Conservation (phyloP, 2,113 vertebrate genomes). For the Pachypanchax playfairii region DNA sequence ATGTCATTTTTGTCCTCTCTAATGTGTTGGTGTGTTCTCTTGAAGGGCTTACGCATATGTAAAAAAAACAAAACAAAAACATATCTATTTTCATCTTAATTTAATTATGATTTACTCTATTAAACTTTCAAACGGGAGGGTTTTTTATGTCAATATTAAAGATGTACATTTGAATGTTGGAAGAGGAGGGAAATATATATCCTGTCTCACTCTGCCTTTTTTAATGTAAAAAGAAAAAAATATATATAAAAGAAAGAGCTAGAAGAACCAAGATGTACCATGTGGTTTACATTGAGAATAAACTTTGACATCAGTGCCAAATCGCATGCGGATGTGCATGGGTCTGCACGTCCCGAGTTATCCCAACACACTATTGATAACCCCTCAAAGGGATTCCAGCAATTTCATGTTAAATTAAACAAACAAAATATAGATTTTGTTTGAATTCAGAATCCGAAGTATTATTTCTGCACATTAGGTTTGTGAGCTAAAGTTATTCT, state of each 20-base stretch:
- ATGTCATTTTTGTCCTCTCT: slow-evolving; percentile 52
- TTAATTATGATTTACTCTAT: slow-evolving; percentile 65
- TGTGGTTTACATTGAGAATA: slow-evolving; percentile 55
- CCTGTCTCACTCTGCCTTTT: slow-evolving; percentile 73
- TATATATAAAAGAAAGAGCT: slow-evolving; percentile 20
- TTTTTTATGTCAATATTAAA: slow-evolving; percentile 52
- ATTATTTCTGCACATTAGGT: slow-evolving; percentile 33
- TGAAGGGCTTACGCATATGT: slow-evolving; percentile 79
- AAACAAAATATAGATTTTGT: slow-evolving; percentile 23
- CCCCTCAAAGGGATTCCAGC: slow-evolving; percentile 46
- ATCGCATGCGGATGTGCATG: slow-evolving; percentile 70
- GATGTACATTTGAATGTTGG: slow-evolving; percentile 78
- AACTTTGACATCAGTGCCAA: slow-evolving; percentile 79
- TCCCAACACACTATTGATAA: slow-evolving; percentile 48
- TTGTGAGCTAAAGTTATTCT: slow-evolving; percentile 46
- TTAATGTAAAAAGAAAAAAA: slow-evolving; percentile 41
- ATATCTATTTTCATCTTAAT: slow-evolving; percentile 65
- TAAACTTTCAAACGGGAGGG: slow-evolving; percentile 47
- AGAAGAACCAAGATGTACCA: slow-evolving; percentile 30
- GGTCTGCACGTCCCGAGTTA: slow-evolving; percentile 57
- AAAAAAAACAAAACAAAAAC: slow-evolving; percentile 49
- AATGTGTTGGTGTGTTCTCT: slow-evolving; percentile 69
- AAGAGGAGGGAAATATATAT: slow-evolving; percentile 42
- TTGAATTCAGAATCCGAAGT: slow-evolving; percentile 24
- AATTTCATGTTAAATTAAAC: slow-evolving; percentile 39